Conservation (phyloP, 2,888 invertebrate genomes). For the Noctua comes region DNA sequence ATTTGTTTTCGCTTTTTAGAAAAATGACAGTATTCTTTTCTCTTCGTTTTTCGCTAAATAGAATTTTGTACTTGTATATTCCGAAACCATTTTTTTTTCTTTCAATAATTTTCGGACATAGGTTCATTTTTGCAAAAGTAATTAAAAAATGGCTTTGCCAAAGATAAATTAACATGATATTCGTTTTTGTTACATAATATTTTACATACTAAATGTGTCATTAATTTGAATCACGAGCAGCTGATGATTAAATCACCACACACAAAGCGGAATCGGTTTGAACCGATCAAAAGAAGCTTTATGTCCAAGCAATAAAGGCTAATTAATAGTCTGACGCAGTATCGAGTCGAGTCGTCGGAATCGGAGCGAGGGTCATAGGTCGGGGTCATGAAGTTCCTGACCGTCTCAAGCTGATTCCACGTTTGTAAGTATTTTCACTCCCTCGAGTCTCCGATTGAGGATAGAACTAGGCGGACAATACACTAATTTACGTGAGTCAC, state of each 20-base stretch:
- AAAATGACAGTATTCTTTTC: constrained; percentile 67
- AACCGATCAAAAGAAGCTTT: not conserved
- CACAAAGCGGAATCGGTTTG: not conserved
- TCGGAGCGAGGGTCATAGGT: not conserved
- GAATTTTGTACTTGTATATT: constrained; percentile 88
- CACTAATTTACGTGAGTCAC: not conserved
- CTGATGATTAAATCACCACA: not conserved
- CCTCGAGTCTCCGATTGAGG: not conserved
- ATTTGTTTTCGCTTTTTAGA: constrained; percentile 65
- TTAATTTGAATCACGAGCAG: not conserved
- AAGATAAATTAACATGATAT: not conserved
- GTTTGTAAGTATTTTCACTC: not conserved
- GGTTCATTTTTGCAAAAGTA: constrained; percentile 37
- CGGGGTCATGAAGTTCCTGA: not conserved
- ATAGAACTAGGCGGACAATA: not conserved
- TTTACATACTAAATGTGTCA: not conserved
- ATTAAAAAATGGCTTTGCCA: constrained; percentile 38
- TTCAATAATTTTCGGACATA: constrained; percentile 56
- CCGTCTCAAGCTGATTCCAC: not conserved
- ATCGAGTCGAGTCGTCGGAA: not conserved
- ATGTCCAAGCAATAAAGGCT: not conserved
- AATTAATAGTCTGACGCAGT: not conserved
- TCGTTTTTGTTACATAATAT: not conserved
- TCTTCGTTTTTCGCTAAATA: constrained; percentile 72
- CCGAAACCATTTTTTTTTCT: constrained; percentile 74